These are phyloP conservation scores for Bettongia penicillata DNA, from an alignment of 2,113 vertebrate species.

Conservation along the genomic window DNA sequence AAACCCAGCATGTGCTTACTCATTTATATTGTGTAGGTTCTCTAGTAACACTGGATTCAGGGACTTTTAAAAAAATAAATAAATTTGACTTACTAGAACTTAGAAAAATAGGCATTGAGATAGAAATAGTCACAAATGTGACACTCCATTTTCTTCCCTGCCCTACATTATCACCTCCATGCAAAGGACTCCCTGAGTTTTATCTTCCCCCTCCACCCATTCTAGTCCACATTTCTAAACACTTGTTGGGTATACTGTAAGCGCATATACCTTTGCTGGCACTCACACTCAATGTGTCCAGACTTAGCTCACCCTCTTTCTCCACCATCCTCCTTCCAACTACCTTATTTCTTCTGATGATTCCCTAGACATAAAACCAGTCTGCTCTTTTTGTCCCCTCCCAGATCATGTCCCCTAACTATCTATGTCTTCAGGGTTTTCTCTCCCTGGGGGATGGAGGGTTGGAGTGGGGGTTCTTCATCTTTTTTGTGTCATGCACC, in stretches of 20 bases:
- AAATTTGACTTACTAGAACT: background rate
- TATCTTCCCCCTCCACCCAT: background rate
- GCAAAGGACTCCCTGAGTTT: background rate
- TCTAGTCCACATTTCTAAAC: background rate
- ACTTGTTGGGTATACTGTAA: background rate
- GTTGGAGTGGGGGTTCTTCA: too few species aligned
- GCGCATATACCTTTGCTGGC: background rate
- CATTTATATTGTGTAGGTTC: background rate
- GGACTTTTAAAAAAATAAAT: background rate
- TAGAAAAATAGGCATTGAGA: background rate
- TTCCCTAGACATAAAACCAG: background rate
- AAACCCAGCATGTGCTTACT: background rate
- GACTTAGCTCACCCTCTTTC: background rate
- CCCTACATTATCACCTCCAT: background rate
- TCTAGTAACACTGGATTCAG: background rate
- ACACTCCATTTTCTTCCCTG: background rate
- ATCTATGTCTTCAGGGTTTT: too few species aligned
- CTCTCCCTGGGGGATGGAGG: too few species aligned
- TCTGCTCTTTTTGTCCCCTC: background rate
- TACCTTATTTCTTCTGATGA: background rate
- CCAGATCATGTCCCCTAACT: too few species aligned
- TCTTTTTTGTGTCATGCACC: too few species aligned
- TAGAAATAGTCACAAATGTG: background rate
- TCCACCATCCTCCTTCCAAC: background rate
- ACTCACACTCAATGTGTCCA: background rate